Evolutionary conservation across 2,113 vertebrate species (phyloP).

Genomic region (Prinia subflava): DNA sequence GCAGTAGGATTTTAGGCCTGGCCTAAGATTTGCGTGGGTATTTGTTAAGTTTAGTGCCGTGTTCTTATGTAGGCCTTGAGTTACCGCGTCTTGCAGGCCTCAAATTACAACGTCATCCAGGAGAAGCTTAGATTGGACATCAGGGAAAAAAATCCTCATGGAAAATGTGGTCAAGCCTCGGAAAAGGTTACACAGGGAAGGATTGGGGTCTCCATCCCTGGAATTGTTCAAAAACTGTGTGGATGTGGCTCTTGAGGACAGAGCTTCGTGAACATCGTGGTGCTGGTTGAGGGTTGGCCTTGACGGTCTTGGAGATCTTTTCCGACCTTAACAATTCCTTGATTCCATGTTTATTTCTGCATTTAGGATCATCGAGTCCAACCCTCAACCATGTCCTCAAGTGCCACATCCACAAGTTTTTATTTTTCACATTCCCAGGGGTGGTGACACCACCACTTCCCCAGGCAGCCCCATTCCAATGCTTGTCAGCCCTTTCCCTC

Average conservation of each 20-base stretch:
- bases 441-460: not conserved
- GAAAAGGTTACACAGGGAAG: not conserved
- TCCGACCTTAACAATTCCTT: not conserved
- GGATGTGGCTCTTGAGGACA: not conserved
- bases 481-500: not conserved
- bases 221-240: not conserved
- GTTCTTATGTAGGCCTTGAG: not conserved
- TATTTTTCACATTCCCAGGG: not conserved
- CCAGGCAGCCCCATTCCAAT: accelerated
- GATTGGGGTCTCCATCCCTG: not conserved
- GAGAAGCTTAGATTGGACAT: too few relatives aligned
- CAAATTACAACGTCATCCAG: not conserved
- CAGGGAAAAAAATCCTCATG: too few relatives aligned
- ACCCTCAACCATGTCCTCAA: not conserved
- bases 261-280: not conserved
- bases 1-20: accelerated
- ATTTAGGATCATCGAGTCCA: not conserved
- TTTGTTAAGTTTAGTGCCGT: accelerated
- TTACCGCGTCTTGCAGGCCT: not conserved
- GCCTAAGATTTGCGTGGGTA: accelerated
- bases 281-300: not conserved
- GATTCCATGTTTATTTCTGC: accelerated
- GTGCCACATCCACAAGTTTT: not conserved
- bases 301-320: not conserved
- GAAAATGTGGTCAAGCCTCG: not conserved